Evolutionary conservation across 2,113 vertebrate genomes (phyloP).

Genomic region (Podilymbus podiceps): DNA sequence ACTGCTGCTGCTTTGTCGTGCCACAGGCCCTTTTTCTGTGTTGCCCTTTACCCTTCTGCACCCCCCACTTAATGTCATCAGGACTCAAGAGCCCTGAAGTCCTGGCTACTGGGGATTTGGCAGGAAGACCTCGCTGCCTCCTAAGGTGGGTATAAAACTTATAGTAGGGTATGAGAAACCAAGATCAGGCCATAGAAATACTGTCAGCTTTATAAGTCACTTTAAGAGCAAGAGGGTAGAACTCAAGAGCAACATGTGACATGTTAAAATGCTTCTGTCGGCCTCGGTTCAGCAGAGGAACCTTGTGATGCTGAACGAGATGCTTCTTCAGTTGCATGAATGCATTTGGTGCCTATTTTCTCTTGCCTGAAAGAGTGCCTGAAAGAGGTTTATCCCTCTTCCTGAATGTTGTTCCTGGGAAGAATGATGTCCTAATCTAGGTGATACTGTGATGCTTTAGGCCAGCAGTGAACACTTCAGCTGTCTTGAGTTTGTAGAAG

Average conservation of each 20-base stretch:
- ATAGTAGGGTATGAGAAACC: not conserved
- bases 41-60: not conserved
- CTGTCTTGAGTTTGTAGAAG: not conserved
- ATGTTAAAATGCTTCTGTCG: not conserved
- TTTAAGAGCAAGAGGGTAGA: not conserved
- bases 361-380: not conserved
- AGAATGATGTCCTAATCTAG: not conserved
- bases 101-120: not conserved
- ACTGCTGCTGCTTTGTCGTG: not conserved
- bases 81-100: not conserved
- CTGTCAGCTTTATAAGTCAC: not conserved
- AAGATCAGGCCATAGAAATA: not conserved
- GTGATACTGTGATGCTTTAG: not conserved
- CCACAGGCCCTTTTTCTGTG: not conserved
- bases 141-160: not conserved
- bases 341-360: not conserved
- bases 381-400: not conserved
- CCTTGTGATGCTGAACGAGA: not conserved
- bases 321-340: rapidly evolving
- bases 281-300: not conserved
- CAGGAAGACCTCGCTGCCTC: not conserved
- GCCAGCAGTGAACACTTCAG: not conserved
- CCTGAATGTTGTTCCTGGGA: not conserved
- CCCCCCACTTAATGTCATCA: not conserved
- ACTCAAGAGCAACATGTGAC: not conserved